Evolutionary conservation across 1,140 invertebrate species (phyloP).

Genomic region (Philotrypesis tridentata): DNA sequence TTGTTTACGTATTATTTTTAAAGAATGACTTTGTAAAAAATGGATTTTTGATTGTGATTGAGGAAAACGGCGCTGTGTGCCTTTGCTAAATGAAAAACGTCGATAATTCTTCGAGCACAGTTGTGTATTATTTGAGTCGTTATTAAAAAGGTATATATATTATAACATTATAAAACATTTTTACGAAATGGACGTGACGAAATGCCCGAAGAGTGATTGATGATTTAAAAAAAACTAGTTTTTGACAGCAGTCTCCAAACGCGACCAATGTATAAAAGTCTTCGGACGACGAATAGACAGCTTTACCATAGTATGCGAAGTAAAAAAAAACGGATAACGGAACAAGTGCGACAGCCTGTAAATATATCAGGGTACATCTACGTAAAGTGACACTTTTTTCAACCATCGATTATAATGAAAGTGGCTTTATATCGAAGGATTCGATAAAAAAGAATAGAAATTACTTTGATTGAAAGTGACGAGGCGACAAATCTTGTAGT

Average conservation of each 20-base stretch:
- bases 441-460: slow-evolving; percentile 17
- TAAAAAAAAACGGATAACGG: background rate
- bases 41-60: slow-evolving; percentile 26
- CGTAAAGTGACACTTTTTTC: slow-evolving; percentile 25
- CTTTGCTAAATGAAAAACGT: slow-evolving; percentile 37
- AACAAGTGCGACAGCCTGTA: slow-evolving; percentile 38
- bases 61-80: slow-evolving; percentile 42
- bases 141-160: slow-evolving; percentile 22
- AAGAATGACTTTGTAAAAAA: slow-evolving; percentile 17
- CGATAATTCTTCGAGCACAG: slow-evolving; percentile 23
- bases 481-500: slow-evolving; percentile 25
- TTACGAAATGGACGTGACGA: slow-evolving; percentile 5
- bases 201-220: slow-evolving; percentile 30
- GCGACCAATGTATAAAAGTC: slow-evolving; percentile 38
- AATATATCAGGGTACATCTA: slow-evolving; percentile 46
- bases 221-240: background rate
- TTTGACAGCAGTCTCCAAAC: slow-evolving; percentile 42
- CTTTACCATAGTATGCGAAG: background rate
- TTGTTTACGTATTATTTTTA: background rate
- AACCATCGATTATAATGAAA: slow-evolving; percentile 39
- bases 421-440: slow-evolving; percentile 22
- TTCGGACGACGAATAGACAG: slow-evolving; percentile 1
- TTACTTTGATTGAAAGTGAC: background rate
- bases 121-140: slow-evolving; percentile 27
- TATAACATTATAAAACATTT: too few relatives aligned